These are phyloP conservation scores for Stratiolaelaps scimitus DNA, from an alignment of 1,140 invertebrate genomes.

Conservation along the genomic window DNA sequence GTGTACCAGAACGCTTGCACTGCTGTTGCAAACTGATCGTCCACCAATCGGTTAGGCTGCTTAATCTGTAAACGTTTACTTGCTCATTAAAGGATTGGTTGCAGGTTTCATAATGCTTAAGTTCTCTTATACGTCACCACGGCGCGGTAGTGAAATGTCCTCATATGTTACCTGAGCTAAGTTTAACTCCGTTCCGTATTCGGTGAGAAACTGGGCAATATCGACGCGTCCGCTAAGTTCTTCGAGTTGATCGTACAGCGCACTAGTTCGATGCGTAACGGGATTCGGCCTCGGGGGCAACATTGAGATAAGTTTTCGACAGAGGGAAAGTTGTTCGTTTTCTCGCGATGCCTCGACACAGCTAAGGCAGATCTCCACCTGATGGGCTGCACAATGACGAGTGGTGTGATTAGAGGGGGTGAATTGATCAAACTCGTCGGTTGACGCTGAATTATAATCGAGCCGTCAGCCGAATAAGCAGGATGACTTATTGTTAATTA, in stretches of 20 bases:
- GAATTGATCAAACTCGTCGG: not conserved
- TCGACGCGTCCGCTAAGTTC: not conserved
- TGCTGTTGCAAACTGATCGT: too few relatives aligned
- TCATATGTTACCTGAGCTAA: constrained; percentile 10
- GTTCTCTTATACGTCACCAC: not conserved
- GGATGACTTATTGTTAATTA: too few relatives aligned
- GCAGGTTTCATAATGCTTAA: too few relatives aligned
- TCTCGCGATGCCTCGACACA: not conserved
- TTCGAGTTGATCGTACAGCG: not conserved
- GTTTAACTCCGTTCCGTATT: not conserved
- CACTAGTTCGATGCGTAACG: not conserved
- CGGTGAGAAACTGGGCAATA: not conserved
- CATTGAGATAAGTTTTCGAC: not conserved
- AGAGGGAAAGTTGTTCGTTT: not conserved
- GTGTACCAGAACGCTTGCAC: too few relatives aligned
- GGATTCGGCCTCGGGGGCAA: not conserved
- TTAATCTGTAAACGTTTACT: too few relatives aligned
- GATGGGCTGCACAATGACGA: not conserved
- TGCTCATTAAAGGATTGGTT: too few relatives aligned
- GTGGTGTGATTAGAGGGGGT: not conserved
- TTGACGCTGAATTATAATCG: too few relatives aligned
- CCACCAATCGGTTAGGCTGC: too few relatives aligned
- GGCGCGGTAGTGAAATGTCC: not conserved
- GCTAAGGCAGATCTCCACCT: not conserved
- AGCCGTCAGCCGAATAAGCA: too few relatives aligned